These are phyloP conservation scores for Cephus rjabovi DNA, from an alignment of 2,888 invertebrate species.

Conservation along the genomic window DNA sequence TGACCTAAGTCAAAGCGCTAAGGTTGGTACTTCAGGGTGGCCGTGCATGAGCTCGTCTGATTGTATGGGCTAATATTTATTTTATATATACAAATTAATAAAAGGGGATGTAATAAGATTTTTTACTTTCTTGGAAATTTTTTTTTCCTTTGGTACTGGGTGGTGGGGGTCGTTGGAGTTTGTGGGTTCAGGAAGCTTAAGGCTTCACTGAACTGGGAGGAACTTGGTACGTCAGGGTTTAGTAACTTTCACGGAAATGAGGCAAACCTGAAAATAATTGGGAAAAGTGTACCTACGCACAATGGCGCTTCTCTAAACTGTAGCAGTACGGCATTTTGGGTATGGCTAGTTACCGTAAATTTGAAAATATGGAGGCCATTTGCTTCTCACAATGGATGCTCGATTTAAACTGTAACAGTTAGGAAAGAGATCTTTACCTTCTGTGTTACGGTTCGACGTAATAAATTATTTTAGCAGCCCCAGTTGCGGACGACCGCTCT, in stretches of 20 bases:
- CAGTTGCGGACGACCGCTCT: neutral
- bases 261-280: conserved; percentile 36
- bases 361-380: conserved; percentile 23
- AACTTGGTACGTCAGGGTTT: conserved; percentile 8
- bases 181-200: conserved; percentile 2
- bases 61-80: neutral
- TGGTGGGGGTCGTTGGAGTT: neutral
- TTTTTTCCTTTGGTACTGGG: neutral
- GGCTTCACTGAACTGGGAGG: conserved; percentile 26
- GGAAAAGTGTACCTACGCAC: conserved; percentile 19
- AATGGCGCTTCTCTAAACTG: conserved; percentile 37
- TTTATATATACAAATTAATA: neutral
- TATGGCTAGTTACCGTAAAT: conserved; percentile 28
- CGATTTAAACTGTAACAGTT: conserved; percentile 61
- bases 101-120: conserved; percentile 4
- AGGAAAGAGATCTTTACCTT: conserved; percentile 41
- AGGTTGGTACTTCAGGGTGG: neutral
- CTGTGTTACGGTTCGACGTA: conserved; percentile 43
- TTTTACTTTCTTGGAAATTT: neutral
- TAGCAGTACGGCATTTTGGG: conserved; percentile 28
- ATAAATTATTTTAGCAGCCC: conserved; percentile 51
- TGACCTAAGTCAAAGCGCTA: neutral
- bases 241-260: conserved; percentile 22
- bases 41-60: neutral
- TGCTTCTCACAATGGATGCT: conserved; percentile 31